Conservation (phyloP, 2,888 invertebrate species). For the Erannis defoliaria region DNA sequence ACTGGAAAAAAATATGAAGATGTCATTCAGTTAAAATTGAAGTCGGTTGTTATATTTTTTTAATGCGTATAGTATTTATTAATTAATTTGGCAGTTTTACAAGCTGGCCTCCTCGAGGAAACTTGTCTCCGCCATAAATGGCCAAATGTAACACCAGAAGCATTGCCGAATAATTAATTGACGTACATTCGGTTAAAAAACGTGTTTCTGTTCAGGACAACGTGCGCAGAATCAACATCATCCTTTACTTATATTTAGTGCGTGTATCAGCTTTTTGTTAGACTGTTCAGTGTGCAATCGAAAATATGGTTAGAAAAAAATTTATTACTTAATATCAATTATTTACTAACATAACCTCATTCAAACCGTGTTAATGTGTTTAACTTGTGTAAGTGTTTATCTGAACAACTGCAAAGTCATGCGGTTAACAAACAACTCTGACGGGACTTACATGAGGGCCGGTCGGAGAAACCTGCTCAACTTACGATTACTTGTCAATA, state of each 20-base stretch:
- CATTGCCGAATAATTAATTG: too few species aligned
- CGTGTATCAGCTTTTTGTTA: neutral
- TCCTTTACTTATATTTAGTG: neutral
- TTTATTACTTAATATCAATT: neutral
- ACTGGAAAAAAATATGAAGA: too few species aligned
- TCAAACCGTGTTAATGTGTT: slow-evolving; percentile 8
- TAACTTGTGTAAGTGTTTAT: slow-evolving; percentile 12
- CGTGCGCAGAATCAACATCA: neutral
- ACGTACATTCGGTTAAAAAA: too few species aligned
- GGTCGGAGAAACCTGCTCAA: slow-evolving; percentile 52
- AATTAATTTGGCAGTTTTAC: too few species aligned
- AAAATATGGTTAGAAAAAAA: neutral
- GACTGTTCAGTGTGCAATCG: neutral
- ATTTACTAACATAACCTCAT: neutral
- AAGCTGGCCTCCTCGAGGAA: too few species aligned
- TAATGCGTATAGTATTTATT: too few species aligned
- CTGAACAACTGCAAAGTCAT: slow-evolving; percentile 39
- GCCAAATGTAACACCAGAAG: too few species aligned
- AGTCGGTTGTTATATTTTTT: too few species aligned
- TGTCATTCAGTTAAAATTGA: too few species aligned
- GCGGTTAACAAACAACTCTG: slow-evolving; percentile 54
- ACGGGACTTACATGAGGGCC: slow-evolving; percentile 60
- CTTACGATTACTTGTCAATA: slow-evolving; percentile 45
- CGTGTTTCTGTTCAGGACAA: too few species aligned
- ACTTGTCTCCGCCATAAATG: too few species aligned